phyloP scores from a whole-genome alignment of 1,140 invertebrate genomes.

The Ceratosolen solmsi region DNA sequence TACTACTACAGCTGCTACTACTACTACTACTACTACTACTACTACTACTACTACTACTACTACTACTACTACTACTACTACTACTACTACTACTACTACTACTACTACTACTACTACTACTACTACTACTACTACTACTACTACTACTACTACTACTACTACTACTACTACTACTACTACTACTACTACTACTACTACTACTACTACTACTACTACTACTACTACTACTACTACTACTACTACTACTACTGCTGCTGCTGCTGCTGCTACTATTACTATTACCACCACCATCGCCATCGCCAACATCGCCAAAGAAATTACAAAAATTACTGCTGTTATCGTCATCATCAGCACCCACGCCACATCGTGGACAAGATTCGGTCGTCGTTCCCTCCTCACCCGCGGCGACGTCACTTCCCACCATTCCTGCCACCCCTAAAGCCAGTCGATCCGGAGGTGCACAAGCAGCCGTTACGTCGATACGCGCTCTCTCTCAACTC shows the following conservation, averaged over 20 bases:
- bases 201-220: too few relatives aligned
- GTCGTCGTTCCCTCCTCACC: slow-evolving; percentile 9
- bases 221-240: too few relatives aligned
- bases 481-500: slow-evolving; percentile 46
- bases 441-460: slow-evolving; percentile 42
- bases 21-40: slow-evolving; percentile 49
- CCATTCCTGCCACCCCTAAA: slow-evolving; percentile 44
- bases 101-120: slow-evolving; percentile 27
- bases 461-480: neutral
- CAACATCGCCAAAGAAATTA: slow-evolving; percentile 18
- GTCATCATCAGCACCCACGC: neutral
- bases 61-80: slow-evolving; percentile 33
- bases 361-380: neutral
- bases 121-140: slow-evolving; percentile 13
- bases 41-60: slow-evolving; percentile 49
- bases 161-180: slow-evolving; percentile 23
- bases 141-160: neutral
- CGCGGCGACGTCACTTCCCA: slow-evolving; percentile 42
- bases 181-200: slow-evolving; percentile 6
- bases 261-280: slow-evolving; percentile 37
- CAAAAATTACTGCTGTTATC: neutral
- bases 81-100: neutral
- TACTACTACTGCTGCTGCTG: slow-evolving; percentile 47
- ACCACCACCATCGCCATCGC: slow-evolving; percentile 51
- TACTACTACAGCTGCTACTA: slow-evolving; percentile 40